Base-by-base conservation (phyloP, 2,797 vertebrate genomes). In the Macropodus opercularis region DNA sequence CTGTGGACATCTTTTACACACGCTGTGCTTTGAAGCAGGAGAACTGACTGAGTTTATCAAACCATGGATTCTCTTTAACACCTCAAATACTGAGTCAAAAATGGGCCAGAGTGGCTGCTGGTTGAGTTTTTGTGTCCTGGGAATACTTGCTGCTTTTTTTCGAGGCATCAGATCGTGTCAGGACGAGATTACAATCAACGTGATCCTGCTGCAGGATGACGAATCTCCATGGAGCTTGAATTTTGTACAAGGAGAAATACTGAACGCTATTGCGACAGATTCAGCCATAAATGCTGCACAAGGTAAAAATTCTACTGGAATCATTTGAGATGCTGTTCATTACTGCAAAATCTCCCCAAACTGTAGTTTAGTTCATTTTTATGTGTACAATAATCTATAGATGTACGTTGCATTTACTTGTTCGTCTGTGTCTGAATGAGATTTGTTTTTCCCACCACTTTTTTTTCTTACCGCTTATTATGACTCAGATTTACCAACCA, bases 131-230 rank as follows among this genome's bases (percentile, higher is more conserved):
- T 75, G 43, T 3, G 18, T 41, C 3, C 21, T 90, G 42, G 56
- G 58, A 48, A 39, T 77, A 18, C 48, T 85, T 6, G 44, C 27
- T 0, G 36, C 32, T 34, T 39, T 7, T 2, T 73, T 63, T 48
- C 6, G 4, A 11, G 18, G 31, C 8, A 6, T 35, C 31, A 19
- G 6, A 3, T 14, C 53, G 4, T 92, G 90, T 66, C 23, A 81
- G 24, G 32, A 87, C 0, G 81, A 79, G 29, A 62, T 88, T 0
- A 74, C 79, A 32, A 91, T 98, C 69, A 96, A 93, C 3, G 94
- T 98, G 66, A 92, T 98, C 74, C 90, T 96, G 69, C 86, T 97
- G 87, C 86, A 95, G 39, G 94, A 95, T 42, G 73, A 84, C 0
- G 86, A 89, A 6, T 93, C 94, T 54, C 91, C 90, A 15, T 92